Percentiles rank a stretch among this genome's conserved stretches.
These are phyloP conservation scores for Aplysia californica DNA, from an alignment of 1,140 invertebrate species.

Conservation along the genomic window DNA sequence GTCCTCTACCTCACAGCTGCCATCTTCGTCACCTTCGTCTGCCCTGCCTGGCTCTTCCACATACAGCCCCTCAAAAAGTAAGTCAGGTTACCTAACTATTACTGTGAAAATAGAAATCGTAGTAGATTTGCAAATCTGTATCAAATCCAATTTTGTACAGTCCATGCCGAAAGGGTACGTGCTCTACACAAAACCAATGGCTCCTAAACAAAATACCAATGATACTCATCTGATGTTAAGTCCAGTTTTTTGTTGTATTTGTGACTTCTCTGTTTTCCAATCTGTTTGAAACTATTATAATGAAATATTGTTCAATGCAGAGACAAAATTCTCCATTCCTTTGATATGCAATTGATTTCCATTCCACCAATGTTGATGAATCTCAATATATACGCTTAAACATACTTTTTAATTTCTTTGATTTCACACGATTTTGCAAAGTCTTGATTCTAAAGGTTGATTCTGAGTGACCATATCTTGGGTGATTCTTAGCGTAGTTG, in stretches of 20 bases:
- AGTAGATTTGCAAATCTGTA: slow-evolving; percentile 4
- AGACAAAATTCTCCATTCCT: too few species aligned
- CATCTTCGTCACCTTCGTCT: slow-evolving; percentile 71
- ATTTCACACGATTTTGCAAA: too few species aligned
- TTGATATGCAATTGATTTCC: too few species aligned
- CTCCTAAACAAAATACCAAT: background rate
- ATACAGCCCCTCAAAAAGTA: slow-evolving; percentile 87
- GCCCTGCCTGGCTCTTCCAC: slow-evolving; percentile 82
- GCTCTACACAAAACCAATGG: background rate
- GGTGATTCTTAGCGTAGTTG: too few species aligned
- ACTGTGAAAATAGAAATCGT: background rate
- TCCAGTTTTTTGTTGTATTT: background rate
- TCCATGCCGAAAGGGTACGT: background rate
- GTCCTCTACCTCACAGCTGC: slow-evolving; percentile 68
- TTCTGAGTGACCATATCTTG: too few species aligned
- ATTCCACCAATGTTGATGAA: too few species aligned
- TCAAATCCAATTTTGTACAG: background rate
- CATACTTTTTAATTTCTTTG: too few species aligned
- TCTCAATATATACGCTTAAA: too few species aligned
- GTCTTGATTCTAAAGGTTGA: too few species aligned
- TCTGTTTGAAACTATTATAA: too few species aligned
- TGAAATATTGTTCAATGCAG: too few species aligned
- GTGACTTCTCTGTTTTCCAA: background rate
- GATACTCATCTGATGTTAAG: background rate
- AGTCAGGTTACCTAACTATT: slow-evolving; percentile 29